Percentiles rank a stretch among this genome's conserved stretches.
Conservation (phyloP, 2,888 invertebrate genomes). For the Troglohyphantes excavatus region DNA sequence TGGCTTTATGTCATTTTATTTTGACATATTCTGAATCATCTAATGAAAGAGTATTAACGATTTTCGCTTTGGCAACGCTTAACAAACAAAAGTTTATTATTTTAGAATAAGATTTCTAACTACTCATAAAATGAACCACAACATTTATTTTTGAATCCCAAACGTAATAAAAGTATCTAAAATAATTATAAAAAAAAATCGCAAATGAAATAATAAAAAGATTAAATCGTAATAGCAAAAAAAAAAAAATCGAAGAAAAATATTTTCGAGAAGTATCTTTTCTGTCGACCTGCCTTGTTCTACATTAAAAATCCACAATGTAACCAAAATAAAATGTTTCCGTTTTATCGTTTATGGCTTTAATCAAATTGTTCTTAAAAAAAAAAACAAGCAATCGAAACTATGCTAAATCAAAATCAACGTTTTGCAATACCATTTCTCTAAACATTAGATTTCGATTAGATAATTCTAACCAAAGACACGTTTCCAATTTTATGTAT, state of each 20-base stretch:
- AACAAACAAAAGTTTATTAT: no score
- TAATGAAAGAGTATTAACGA: no score
- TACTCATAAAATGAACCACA: no score
- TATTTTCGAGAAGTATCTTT: slow-evolving; percentile 1
- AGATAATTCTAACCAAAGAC: neutral
- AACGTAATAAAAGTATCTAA: neutral
- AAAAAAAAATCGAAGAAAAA: slow-evolving; percentile 19
- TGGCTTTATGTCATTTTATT: no score
- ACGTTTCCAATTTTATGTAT: neutral
- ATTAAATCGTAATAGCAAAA: neutral
- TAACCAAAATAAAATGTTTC: neutral
- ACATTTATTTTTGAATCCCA: neutral
- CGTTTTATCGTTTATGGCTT: slow-evolving; percentile 13
- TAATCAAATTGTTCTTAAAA: neutral
- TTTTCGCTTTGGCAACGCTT: no score
- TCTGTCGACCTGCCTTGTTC: neutral
- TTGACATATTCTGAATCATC: no score
- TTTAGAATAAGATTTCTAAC: no score
- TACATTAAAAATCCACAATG: neutral
- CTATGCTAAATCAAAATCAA: slow-evolving; percentile 2
- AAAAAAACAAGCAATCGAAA: neutral
- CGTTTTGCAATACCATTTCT: slow-evolving; percentile 23
- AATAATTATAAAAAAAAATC: no score
- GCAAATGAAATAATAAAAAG: neutral
- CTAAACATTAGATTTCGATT: slow-evolving; percentile 36